A percentile compares a stretch with the other conserved stretches of the same genome.
Evolutionary conservation across 2,888 invertebrate species (phyloP).

Genomic region (Eupithecia exiguata): DNA sequence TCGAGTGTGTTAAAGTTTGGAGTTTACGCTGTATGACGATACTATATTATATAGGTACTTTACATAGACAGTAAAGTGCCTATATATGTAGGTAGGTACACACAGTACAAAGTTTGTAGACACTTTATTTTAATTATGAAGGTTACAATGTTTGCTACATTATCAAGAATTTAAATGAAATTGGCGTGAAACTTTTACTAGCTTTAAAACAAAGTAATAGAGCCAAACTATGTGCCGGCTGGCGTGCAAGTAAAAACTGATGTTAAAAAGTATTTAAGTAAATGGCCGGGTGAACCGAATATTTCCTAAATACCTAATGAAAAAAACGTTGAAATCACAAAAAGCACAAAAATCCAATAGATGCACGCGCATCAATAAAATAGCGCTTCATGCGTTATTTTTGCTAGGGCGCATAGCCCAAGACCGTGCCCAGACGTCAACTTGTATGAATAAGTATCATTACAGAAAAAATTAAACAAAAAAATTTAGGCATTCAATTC

Average conservation of each 20-base stretch:
- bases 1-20: background rate
- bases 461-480: too few species aligned
- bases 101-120: background rate
- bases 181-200: background rate
- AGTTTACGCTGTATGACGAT: background rate
- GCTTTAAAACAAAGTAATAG: constrained; percentile 4
- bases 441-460: background rate
- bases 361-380: too few species aligned
- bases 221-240: background rate
- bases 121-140: constrained; percentile 11
- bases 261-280: background rate
- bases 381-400: background rate
- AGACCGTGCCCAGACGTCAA: background rate
- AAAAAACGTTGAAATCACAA: too few species aligned
- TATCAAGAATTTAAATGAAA: constrained; percentile 1
- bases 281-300: background rate
- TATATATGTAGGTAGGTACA: background rate
- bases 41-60: background rate
- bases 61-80: too few species aligned
- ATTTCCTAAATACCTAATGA: background rate
- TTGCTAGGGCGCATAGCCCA: background rate
- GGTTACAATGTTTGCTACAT: constrained; percentile 3
- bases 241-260: background rate
- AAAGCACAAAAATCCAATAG: too few species aligned
- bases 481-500: too few species aligned